Conservation (phyloP, 23 tunicate species). For the Ascidia mentula region DNA sequence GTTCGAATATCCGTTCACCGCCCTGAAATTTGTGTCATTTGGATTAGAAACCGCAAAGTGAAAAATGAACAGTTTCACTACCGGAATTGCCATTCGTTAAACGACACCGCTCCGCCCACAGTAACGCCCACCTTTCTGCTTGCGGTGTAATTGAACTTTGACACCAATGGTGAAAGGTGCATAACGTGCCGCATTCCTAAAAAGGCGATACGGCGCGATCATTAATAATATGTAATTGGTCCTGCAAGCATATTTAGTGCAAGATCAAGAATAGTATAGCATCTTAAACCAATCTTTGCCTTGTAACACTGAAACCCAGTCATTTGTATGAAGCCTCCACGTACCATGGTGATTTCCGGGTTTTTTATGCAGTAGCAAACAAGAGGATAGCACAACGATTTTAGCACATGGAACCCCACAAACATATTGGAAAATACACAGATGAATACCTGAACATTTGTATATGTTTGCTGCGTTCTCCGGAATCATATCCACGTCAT, state of each 20-base stretch:
- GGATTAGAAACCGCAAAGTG: background rate
- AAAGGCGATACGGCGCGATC: too few species aligned
- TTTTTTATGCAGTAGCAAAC: too few species aligned
- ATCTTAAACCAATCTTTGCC: too few species aligned
- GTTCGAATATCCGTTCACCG: constrained; percentile 72
- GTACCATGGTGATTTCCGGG: too few species aligned
- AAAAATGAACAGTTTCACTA: background rate
- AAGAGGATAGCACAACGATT: too few species aligned
- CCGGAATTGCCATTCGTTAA: constrained; percentile 68
- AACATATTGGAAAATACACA: background rate
- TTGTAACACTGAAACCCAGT: too few species aligned
- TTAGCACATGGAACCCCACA: background rate
- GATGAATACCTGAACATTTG: constrained; percentile 39
- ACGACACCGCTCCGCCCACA: constrained; percentile 72
- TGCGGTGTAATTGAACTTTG: constrained; percentile 51
- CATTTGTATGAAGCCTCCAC: too few species aligned
- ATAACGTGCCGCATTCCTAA: background rate
- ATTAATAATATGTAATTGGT: too few species aligned
- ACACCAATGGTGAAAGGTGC: constrained; percentile 54
- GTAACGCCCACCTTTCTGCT: constrained; percentile 39
- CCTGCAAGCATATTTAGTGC: too few species aligned
- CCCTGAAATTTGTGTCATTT: constrained; percentile 6
- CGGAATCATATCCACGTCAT: constrained; percentile 70
- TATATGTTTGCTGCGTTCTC: constrained; percentile 47
- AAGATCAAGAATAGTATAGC: too few species aligned